Evolutionary conservation across 2,888 invertebrate genomes (phyloP), one percentile per base, ranked within the genome.

Genomic region (Beris morrisii): DNA sequence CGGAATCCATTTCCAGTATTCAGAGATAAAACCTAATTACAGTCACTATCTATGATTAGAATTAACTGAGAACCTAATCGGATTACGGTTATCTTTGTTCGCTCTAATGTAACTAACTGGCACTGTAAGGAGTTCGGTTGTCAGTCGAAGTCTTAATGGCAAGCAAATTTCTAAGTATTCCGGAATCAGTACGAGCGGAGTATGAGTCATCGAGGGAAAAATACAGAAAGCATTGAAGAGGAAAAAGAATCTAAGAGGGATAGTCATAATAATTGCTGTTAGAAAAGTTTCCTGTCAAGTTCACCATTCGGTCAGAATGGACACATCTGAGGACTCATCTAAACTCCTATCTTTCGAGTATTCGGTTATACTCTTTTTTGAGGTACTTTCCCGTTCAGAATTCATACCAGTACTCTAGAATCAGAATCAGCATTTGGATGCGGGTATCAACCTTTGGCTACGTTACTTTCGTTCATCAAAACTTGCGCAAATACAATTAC

Each of bases 51-150:
- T 61, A 61, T 52, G 61, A 52, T 50, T 61, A 32, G 61, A 61
- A 61, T 61, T 61, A 61, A 61, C 67, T 57, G 59, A 58, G 57
- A 64, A 46, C 46, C 59, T 67, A 67, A 67, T 67, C 64, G 64
- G 64, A 67, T 67, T 67, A 65, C 53, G 61, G 61, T 61, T 61
- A 61, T 58, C 66, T 63, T 58, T 59, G 66, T 52, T 56, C 65
- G 46, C 57, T 66, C 57, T 54, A 64, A 58, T 61, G 66, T 63
- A 68, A 66, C 66, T 68, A 66, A 68, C 66, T 65, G 66, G 50
- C 55, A 64, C 54, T 48, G 64, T 50, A 63, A 58, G 38, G 48
- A 66, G 54, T 64, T 58, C 9, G 58, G 53, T 58, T 69, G 66
- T 64, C 69, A 64, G 54, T 69, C 66, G 66, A 64, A 59, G 46